Evolutionary conservation across 2,797 vertebrate genomes (phyloP), one percentile per base, ranked within the genome.

Genomic region (Oreortyx pictus): DNA sequence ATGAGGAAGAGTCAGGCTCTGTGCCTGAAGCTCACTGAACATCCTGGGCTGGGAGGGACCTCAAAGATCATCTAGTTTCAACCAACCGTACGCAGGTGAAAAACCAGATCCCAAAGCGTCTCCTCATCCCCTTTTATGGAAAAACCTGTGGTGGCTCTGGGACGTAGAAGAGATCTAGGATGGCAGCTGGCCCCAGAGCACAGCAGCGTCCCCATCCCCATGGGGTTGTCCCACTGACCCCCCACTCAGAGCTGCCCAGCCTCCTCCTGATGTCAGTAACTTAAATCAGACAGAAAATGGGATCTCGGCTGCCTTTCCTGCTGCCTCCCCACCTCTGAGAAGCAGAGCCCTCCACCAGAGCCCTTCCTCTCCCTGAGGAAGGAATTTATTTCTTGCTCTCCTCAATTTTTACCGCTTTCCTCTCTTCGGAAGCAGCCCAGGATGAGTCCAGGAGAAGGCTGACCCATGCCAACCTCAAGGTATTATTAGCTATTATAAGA

Each of bases 391-490:
- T 1, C 10, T 33, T 4, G 18, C 61, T 11, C 33, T 59, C 29
- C 29, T n/a, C 2, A 2, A 0, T 5, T 35, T 24, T 7, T 9
- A 20, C 20, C 54, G 5, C 24, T 49, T 59, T 9, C 25, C 0
- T 65, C 78, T 41, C 59, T 39, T 68, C 46, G 25, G 2, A 37
- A 46, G 20, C 50, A 5, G 6, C 3, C 8, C 56, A 1, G 37
- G 46, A 4, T 20, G 60, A 43, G 7, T 0, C 27, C 11, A 1
- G 31, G 18, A 31, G 27, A 24, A 43, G 18, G 12, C 61, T 20
- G 13, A 19, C 27, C 8, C 18, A 11, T 43, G 37, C 37, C 37
- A 39, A 39, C 37, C 37, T 39, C 37, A n/a, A n/a, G n/a, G n/a
- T n/a, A n/a, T n/a, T n/a, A n/a, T n/a, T n/a, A n/a, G n/a, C n/a